phyloP scores from a whole-genome alignment of 2,797 vertebrate genomes.

The Coregonus suidteri region DNA sequence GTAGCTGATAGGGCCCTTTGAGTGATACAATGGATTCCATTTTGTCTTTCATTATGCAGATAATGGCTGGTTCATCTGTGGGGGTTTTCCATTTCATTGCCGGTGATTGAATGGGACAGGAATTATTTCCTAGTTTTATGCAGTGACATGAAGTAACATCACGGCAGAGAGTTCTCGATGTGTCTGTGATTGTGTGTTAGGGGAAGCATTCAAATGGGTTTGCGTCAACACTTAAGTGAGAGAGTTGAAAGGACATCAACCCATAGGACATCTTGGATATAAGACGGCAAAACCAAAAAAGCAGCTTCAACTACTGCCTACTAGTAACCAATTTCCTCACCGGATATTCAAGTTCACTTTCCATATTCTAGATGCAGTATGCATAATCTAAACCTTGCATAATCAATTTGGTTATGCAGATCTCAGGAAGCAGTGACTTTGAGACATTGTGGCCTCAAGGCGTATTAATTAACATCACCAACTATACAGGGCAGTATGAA shows the following conservation, averaged over 20 bases:
- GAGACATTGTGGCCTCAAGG: constrained; percentile 10
- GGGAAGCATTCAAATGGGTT: too few relatives aligned
- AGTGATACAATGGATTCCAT: constrained; percentile 4
- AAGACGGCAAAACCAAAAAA: constrained; percentile 6
- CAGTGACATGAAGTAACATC: not conserved
- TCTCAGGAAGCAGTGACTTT: too few relatives aligned
- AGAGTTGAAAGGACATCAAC: not conserved
- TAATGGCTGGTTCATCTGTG: not conserved
- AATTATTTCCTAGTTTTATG: not conserved
- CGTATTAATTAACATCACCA: not conserved
- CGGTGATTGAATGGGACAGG: constrained; percentile 9
- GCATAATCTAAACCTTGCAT: too few relatives aligned
- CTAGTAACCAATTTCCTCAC: not conserved
- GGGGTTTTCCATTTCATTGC: not conserved
- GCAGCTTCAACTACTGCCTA: too few relatives aligned
- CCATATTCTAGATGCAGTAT: too few relatives aligned
- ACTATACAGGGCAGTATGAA: too few relatives aligned
- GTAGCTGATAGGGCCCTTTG: constrained; percentile 1
- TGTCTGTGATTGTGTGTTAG: not conserved
- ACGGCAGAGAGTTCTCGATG: not conserved
- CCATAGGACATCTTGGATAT: not conserved
- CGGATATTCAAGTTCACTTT: too few relatives aligned
- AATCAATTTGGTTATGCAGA: too few relatives aligned
- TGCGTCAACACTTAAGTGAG: not conserved
- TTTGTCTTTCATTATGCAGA: constrained; percentile 17